phyloP scores from a whole-genome alignment of 1,140 invertebrate species.

The Eupristina koningsbergeri region DNA sequence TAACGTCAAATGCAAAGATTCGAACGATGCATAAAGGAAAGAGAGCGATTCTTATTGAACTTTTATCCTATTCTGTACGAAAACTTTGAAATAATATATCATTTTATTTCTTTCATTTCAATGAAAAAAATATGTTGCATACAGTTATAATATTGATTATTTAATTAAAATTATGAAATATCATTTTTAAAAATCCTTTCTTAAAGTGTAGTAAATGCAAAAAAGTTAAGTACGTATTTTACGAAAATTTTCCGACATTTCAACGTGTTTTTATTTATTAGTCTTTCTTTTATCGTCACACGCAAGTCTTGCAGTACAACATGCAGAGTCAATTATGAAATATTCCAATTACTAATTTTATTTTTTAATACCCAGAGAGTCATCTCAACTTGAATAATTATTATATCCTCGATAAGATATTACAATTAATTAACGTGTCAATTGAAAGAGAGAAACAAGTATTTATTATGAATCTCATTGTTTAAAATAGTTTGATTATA shows the following conservation, averaged over 20 bases:
- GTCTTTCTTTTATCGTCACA: not conserved
- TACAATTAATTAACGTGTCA: not conserved
- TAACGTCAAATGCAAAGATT: constrained; percentile 31
- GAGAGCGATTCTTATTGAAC: constrained; percentile 30
- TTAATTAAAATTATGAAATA: constrained; percentile 31
- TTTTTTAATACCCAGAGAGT: constrained; percentile 22
- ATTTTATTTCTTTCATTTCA: not conserved
- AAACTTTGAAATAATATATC: constrained; percentile 37
- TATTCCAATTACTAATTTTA: not conserved
- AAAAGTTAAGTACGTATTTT: constrained; percentile 48
- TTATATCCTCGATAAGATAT: not conserved
- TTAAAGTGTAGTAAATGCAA: constrained; percentile 50
- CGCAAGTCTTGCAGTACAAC: constrained; percentile 1
- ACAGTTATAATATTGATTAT: not conserved
- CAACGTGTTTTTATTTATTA: not conserved
- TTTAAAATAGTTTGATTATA: no score
- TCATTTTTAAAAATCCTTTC: not conserved
- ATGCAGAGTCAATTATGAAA: constrained; percentile 30
- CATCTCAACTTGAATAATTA: not conserved
- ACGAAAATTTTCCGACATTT: constrained; percentile 13
- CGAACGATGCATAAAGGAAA: constrained; percentile 23
- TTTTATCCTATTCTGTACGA: not conserved
- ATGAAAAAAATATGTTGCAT: not conserved
- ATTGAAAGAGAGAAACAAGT: not conserved
- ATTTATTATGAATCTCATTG: not conserved